Percentiles rank a stretch among this genome's conserved stretches.
Conservation (phyloP, 2,888 invertebrate species). For the Gymnoscelis rufifasciata region DNA sequence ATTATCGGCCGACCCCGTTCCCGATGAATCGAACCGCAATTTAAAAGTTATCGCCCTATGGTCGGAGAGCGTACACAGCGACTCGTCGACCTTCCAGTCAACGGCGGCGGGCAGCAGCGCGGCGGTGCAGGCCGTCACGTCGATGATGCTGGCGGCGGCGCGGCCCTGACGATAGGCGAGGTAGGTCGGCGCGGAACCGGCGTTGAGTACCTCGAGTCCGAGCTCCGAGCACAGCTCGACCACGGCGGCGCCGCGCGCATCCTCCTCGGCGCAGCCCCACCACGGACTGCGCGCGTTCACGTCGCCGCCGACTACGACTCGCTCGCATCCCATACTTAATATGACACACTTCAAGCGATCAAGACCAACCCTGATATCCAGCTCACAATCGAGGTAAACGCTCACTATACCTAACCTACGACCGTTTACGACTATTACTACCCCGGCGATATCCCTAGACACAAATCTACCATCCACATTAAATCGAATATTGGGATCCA, state of each 20-base stretch:
- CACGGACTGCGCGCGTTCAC: constrained; percentile 4
- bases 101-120: neutral
- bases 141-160: neutral
- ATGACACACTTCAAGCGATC: neutral
- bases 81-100: neutral
- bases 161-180: neutral
- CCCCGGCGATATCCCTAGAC: neutral
- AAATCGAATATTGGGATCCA: neutral
- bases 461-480: neutral
- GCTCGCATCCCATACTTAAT: neutral
- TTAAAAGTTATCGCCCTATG: neutral
- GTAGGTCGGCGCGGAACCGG: neutral
- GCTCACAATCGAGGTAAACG: neutral
- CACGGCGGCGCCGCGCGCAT: neutral
- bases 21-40: neutral
- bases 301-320: neutral
- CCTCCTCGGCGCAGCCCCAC: constrained; percentile 6
- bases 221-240: neutral
- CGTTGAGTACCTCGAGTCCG: neutral
- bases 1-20: too few relatives aligned
- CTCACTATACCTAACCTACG: neutral
- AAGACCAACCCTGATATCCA: neutral
- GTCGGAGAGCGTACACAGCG: neutral
- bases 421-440: neutral
- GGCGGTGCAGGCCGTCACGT: constrained; percentile 7